Conservation (phyloP, 2,888 invertebrate genomes). For the Philereme vetulata region DNA sequence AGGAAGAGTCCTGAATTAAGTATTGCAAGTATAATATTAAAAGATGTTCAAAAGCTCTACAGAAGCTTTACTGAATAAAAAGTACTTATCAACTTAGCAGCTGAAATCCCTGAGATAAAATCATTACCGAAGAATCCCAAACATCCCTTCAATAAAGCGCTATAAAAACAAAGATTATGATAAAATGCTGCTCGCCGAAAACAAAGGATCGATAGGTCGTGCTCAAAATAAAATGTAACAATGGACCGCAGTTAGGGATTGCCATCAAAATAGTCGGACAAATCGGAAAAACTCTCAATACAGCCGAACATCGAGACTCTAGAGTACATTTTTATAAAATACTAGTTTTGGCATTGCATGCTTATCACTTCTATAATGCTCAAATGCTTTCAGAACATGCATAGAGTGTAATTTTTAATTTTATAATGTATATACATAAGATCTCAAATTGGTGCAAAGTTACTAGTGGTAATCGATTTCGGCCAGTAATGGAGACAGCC, state of each 20-base stretch:
- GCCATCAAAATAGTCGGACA: slow-evolving; percentile 18
- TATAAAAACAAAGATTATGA: slow-evolving; percentile 32
- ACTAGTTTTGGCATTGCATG: too few relatives aligned
- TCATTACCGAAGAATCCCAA: slow-evolving; percentile 14
- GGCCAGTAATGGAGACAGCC: too few relatives aligned
- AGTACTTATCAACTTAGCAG: not conserved
- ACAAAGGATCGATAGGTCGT: slow-evolving; percentile 65
- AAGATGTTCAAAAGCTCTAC: too few relatives aligned
- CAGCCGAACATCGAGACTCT: slow-evolving; percentile 3
- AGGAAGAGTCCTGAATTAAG: too few relatives aligned
- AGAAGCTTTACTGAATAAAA: not conserved
- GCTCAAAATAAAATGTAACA: slow-evolving; percentile 74
- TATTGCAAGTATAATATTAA: too few relatives aligned
- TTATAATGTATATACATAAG: too few relatives aligned
- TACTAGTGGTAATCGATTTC: too few relatives aligned
- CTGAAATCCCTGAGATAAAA: slow-evolving; percentile 9
- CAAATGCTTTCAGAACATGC: too few relatives aligned
- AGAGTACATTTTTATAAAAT: too few relatives aligned
- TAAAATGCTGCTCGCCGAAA: slow-evolving; percentile 30
- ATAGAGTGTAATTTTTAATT: too few relatives aligned
- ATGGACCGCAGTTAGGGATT: slow-evolving; percentile 49
- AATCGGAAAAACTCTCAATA: slow-evolving; percentile 3
- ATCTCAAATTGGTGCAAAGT: too few relatives aligned
- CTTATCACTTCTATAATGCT: too few relatives aligned
- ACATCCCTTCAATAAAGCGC: slow-evolving; percentile 25